Evolutionary conservation across 2,797 vertebrate genomes (phyloP).

Genomic region (Acrossocheilus wenchowensis): DNA sequence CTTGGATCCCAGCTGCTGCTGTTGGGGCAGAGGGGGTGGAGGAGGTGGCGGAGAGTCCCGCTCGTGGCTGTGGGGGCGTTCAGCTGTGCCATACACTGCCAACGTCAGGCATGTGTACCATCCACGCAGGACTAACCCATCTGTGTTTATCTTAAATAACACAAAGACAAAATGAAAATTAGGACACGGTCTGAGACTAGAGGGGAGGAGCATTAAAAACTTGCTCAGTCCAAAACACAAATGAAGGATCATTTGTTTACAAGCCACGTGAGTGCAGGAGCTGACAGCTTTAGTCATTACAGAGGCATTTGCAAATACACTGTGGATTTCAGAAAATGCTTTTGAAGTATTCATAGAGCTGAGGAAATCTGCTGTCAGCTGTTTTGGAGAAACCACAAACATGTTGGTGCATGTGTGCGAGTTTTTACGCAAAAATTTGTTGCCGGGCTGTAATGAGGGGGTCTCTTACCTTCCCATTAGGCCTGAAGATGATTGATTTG

Average conservation of each 20-base stretch:
- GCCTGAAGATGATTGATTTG: constrained; percentile 97
- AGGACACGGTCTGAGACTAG: neutral
- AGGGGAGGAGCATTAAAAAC: constrained; percentile 9
- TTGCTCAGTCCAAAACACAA: constrained; percentile 36
- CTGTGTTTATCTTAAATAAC: constrained; percentile 89
- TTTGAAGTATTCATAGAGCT: neutral
- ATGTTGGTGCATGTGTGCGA: neutral
- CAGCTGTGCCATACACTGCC: constrained; percentile 95
- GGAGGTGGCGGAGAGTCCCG: constrained; percentile 93
- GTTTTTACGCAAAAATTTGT: neutral
- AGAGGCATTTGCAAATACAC: neutral
- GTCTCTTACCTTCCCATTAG: constrained; percentile 92
- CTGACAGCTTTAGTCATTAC: constrained; percentile 30
- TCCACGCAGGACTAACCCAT: constrained; percentile 94
- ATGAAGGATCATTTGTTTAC: constrained; percentile 45
- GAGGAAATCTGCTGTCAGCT: neutral
- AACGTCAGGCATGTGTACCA: constrained; percentile 97
- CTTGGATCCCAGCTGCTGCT: constrained; percentile 80
- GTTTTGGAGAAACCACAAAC: neutral
- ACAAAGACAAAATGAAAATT: constrained; percentile 1
- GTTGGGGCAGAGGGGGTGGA: constrained; percentile 87
- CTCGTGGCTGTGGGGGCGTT: constrained; percentile 89
- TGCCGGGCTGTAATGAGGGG: neutral
- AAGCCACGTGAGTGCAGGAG: neutral
- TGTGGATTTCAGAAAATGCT: neutral